Base-by-base conservation (phyloP, 2,888 invertebrate species). In the Hypena proboscidalis region DNA sequence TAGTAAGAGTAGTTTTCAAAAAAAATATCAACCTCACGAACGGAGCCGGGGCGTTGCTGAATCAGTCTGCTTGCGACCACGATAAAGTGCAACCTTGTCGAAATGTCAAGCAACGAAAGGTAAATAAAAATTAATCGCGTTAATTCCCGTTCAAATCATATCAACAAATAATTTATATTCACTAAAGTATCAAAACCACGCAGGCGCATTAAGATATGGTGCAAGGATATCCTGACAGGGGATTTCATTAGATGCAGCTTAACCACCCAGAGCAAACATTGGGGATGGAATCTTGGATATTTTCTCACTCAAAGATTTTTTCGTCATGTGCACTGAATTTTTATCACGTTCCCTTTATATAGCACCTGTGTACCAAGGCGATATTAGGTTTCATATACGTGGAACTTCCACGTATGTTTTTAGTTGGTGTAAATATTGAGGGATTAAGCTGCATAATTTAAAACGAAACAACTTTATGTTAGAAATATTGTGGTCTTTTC, bases 231-330 rank as follows among this genome's bases (percentile, higher is more conserved):
- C 74, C 80, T 85, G 88, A 87, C 89, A 88, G 85, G 81, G 84
- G 87, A 87, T 89, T 90, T 90, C 90, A 90, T 90, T 90, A 90
- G 90, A 86, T 89, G 89, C 89, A 90, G 90, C 90, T 90, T 90
- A 90, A 80, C 85, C 80, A 79, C 77, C 77, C 74, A 76, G 70
- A 78, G 84, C 82, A 90, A 90, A 90, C 87, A 90, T 82, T 71
- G 80, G 86, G 86, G 87, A 83, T 78, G 73, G 77, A 85, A 80
- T 82, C 83, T 77, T 66, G 70, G 82, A 85, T 86, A 83, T 88
- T 83, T 83, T 82, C 82, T 82, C 79, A 74, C 76, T 71, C 70
- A 71, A 72, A 76, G 71, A 74, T 77, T 85, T 86, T 85, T 77
- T 70, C 52, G 65, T 74, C 61, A 69, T 78, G 77, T 77, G 79